These are phyloP conservation scores for Hemitrygon akajei DNA, from an alignment of 2,797 vertebrate species.

Conservation along the genomic window DNA sequence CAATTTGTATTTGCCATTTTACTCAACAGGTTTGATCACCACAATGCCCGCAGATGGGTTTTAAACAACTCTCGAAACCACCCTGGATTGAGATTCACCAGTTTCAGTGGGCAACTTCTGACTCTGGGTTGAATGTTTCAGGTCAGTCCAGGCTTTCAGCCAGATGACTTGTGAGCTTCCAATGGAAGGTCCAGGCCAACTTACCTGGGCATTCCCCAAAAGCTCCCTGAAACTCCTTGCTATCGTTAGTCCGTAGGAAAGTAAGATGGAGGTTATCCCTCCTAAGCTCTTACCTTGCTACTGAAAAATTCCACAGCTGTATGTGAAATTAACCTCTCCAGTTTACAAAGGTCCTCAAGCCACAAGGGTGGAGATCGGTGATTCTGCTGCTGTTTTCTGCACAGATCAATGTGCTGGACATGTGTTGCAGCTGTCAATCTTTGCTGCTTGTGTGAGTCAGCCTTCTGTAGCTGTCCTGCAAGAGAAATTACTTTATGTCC, in stretches of 20 bases:
- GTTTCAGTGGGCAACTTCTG: no score
- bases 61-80: no score
- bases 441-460: neutral
- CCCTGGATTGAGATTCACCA: no score
- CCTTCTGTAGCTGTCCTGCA: neutral
- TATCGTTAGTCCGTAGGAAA: neutral
- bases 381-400: neutral
- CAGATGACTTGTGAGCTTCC: no score
- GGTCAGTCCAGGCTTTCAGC: no score
- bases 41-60: no score
- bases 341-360: neutral
- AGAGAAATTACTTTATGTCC: constrained; percentile 8
- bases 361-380: neutral
- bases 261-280: constrained; percentile 16
- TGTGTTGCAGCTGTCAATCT: neutral
- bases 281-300: constrained; percentile 14
- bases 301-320: neutral
- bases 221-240: neutral
- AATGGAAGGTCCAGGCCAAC: no score
- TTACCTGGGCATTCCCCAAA: no score
- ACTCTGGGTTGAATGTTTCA: no score
- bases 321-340: constrained; percentile 1
- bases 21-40: no score
- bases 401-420: neutral
- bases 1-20: no score